A percentile compares a stretch with the other conserved stretches of the same genome.
These are phyloP conservation scores for Aspiorhynchus laticeps DNA, from an alignment of 2,113 vertebrate species.

Conservation along the genomic window DNA sequence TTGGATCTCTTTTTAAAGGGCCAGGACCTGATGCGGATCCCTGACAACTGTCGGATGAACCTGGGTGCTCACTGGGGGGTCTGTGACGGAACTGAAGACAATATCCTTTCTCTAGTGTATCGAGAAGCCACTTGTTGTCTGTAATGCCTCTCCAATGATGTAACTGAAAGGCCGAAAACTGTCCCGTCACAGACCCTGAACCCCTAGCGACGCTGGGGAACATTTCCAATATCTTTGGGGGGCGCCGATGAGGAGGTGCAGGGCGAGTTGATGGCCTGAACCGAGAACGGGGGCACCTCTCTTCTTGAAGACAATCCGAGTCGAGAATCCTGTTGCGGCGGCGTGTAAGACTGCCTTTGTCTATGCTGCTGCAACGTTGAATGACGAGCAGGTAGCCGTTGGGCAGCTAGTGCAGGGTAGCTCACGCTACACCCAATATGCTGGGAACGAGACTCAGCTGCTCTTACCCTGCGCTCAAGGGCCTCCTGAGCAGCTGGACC, in stretches of 20 bases:
- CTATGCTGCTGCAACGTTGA: neutral
- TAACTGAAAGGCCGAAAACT: neutral
- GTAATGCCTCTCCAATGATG: neutral
- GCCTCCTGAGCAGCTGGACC: neutral
- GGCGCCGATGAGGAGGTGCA: too few relatives aligned
- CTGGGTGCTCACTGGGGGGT: neutral
- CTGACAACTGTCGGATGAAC: too few relatives aligned
- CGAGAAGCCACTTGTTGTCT: neutral
- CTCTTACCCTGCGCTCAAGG: neutral
- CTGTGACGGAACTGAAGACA: neutral
- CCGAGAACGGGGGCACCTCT: too few relatives aligned
- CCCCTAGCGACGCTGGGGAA: too few relatives aligned
- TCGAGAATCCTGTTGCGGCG: neutral
- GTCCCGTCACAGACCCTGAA: too few relatives aligned
- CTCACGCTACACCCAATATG: neutral
- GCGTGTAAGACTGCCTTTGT: neutral
- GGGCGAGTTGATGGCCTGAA: too few relatives aligned
- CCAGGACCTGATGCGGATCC: too few relatives aligned
- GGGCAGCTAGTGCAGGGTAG: neutral
- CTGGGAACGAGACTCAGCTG: neutral
- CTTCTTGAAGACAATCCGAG: neutral
- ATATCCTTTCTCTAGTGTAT: neutral
- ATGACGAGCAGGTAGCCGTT: neutral
- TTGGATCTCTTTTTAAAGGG: too few relatives aligned
- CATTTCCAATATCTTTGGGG: too few relatives aligned